Base-by-base conservation (phyloP, 2,888 invertebrate species). In the Cremastinae sp. region DNA sequence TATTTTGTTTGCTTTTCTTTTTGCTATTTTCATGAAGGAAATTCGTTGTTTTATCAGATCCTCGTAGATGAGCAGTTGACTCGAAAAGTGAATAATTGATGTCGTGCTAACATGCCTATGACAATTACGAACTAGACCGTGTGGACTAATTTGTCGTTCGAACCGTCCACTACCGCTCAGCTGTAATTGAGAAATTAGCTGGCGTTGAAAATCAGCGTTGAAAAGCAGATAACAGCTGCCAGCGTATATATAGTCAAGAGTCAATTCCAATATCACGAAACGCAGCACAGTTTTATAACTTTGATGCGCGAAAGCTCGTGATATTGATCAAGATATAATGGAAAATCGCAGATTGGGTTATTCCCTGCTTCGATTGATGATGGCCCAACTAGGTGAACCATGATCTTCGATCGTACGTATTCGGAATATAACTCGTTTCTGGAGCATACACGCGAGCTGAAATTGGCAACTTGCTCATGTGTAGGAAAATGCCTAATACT, bases 261-360 rank as follows among this genome's bases (percentile, higher is more conserved):
- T 20, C 22, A 8, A 14, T 64, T 36, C 8, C 14, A 14, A 64
- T 16, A 8, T 5, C 22, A 22, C 41, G 51, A 41, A 47, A 38
- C 16, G 36, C 61, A 49, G 10, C n/a, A 72, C 59, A 45, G 28
- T 49, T 16, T 47, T 8, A 12, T 49, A 43, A 51, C 14, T 16
- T 20, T 49, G 22, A 14, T 34, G 36, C 38, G 34, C 10, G 38
- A 53, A 28, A 14, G 47, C 8, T 34, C 1, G 8, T 18, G 59
- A 59, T 38, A 36, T 38, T 10, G 53, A 18, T 18, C 58, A 14
- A 7, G 36, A 16, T 10, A 36, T 41, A 16, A 65, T 65, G 61
- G 54, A 72, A 51, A 18, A n/a, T 38, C 22, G 12, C 12, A 68
- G 43, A 73, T 68, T 43, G 61, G 61, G 34, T 66, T 66, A 66